These are phyloP conservation scores for Tanaodytes sp. DNA, from an alignment of 2,888 invertebrate species.

Conservation along the genomic window DNA sequence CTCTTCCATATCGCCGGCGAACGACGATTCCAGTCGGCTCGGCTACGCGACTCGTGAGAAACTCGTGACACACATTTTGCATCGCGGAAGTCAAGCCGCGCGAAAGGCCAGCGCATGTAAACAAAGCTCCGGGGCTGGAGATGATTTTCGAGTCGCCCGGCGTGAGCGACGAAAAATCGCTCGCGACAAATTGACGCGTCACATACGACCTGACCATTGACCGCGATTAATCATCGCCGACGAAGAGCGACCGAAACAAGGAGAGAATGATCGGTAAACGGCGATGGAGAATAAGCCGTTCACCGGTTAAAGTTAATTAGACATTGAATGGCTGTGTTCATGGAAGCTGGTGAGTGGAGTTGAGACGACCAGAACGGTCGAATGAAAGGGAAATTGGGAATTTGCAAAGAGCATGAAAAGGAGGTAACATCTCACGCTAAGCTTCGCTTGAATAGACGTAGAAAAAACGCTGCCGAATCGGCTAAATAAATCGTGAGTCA, in stretches of 20 bases:
- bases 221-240: constrained; percentile 31
- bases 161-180: constrained; percentile 14
- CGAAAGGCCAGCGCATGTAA: constrained; percentile 34
- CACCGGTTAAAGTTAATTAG: constrained; percentile 32
- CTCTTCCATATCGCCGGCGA: constrained; percentile 9
- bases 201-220: neutral
- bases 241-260: neutral
- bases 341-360: neutral
- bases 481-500: constrained; percentile 45
- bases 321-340: constrained; percentile 15
- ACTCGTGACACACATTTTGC: constrained; percentile 66
- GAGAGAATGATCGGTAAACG: neutral
- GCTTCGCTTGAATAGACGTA: constrained; percentile 28
- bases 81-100: constrained; percentile 56
- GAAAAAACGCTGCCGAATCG: constrained; percentile 43
- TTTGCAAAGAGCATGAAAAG: too few species aligned
- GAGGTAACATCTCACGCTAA: too few species aligned
- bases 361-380: too few species aligned
- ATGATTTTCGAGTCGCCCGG: neutral
- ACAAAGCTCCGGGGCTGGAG: constrained; percentile 21
- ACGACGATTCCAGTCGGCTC: constrained; percentile 47
- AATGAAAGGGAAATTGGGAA: too few species aligned
- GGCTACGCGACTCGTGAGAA: constrained; percentile 64
- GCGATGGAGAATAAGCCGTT: neutral
- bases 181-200: constrained; percentile 27